Conservation (phyloP, 2,113 vertebrate genomes). For the Eretmochelys imbricata region DNA sequence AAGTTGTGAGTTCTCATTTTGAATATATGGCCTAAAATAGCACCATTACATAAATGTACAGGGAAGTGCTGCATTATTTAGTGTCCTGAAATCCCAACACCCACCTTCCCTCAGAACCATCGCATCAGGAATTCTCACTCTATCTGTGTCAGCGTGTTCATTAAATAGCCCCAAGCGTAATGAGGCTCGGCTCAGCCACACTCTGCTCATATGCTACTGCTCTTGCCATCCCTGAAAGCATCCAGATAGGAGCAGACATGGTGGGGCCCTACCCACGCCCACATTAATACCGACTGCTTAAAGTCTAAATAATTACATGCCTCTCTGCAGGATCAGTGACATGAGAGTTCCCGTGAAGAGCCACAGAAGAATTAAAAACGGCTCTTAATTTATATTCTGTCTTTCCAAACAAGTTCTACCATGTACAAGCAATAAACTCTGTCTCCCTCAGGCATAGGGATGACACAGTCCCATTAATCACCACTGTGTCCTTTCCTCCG, state of each 20-base stretch:
- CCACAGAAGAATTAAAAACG: neutral
- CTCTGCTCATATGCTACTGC: rapidly evolving
- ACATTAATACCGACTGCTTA: rapidly evolving
- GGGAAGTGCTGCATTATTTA: constrained; percentile 34
- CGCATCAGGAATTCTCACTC: neutral
- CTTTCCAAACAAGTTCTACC: neutral
- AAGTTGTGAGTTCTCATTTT: neutral
- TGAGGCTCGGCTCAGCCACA: neutral
- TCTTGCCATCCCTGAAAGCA: neutral
- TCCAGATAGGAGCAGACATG: rapidly evolving
- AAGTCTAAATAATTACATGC: rapidly evolving
- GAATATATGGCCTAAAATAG: constrained; percentile 2
- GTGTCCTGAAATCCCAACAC: neutral
- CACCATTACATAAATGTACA: neutral
- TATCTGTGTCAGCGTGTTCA: neutral
- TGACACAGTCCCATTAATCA: neutral
- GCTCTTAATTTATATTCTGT: neutral
- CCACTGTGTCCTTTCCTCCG: neutral
- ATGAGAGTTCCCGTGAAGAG: neutral
- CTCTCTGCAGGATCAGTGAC: neutral
- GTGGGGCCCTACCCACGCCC: neutral
- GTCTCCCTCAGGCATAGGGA: neutral
- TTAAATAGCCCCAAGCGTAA: neutral
- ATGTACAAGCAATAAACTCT: neutral
- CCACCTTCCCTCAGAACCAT: neutral